Base-by-base conservation (phyloP, 2,113 vertebrate genomes). In the Kryptolebias marmoratus region DNA sequence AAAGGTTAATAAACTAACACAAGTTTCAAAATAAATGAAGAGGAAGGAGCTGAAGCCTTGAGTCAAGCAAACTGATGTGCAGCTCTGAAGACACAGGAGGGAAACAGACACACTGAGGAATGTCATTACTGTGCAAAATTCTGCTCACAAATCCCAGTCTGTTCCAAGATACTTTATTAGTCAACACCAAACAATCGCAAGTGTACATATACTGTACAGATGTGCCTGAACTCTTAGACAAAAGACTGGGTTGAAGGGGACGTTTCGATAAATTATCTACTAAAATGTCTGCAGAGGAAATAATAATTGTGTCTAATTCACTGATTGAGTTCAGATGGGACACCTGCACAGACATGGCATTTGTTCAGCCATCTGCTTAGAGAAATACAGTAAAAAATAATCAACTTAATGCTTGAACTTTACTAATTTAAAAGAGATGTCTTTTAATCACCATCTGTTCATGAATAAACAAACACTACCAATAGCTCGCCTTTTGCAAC, bases 271-370 rank as follows among this genome's bases (percentile, higher is more conserved):
- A 90, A 91, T 91, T 78, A 83, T 47, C 57, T 36, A 45, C 50
- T 68, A n/a, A 72, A 81, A 75, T 11, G 54, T 85, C 77, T 86
- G 61, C 63, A 47, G 28, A 81, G 76, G 70, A 88, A 87, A 73
- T 75, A 86, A 86, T 87, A 83, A 88, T 90, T 79, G 67, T 68
- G 75, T 84, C 70, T 85, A 74, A 87, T 59, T 73, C 61, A 32
- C 76, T 81, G 75, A 89, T 79, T 88, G 63, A 79, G 66, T 78
- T 91, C 83, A 89, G 77, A 88, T 88, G 87, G 68, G n/a, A 71
- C 56, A 39, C 50, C 44, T 42, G 71, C 66, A 57, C 61, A 72
- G 83, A 63, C 61, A 50, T 66, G 67, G 74, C 69, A 76, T 32
- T 72, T 71, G 68, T 77, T 79, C 77, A 78, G 63, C 52, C 11